Evolutionary conservation across 2,888 invertebrate species (phyloP).

Genomic region (Stegana nigrithorax): DNA sequence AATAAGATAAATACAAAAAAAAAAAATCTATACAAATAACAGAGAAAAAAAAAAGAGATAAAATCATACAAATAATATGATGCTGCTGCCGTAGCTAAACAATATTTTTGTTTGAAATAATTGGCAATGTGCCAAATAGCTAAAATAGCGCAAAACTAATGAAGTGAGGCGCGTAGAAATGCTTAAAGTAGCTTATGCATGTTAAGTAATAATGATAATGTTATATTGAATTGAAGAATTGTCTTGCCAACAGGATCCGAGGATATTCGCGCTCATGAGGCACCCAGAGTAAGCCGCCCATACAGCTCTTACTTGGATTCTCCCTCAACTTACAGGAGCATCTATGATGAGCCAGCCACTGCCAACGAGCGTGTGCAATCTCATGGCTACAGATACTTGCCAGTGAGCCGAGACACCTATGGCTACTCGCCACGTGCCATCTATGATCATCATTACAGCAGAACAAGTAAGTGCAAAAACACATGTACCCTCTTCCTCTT

Average conservation of each 20-base stretch:
- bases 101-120: conserved; percentile 24
- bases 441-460: conserved; percentile 87
- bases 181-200: neutral
- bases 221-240: neutral
- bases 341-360: conserved; percentile 85
- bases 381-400: conserved; percentile 91
- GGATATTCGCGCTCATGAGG: conserved; percentile 89
- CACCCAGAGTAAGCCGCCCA: conserved; percentile 77
- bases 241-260: conserved; percentile 78
- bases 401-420: conserved; percentile 89
- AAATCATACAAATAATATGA: conserved; percentile 39
- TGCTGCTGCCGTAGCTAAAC: neutral
- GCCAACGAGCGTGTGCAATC: conserved; percentile 87
- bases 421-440: conserved; percentile 90
- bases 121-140: conserved; percentile 52
- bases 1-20: conserved; percentile 37
- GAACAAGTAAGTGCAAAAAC: conserved; percentile 81
- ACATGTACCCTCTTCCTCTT: neutral
- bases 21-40: conserved; percentile 26
- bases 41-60: conserved; percentile 21
- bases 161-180: conserved; percentile 37
- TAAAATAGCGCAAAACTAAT: conserved; percentile 46
- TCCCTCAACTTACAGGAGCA: conserved; percentile 83
- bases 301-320: conserved; percentile 80
- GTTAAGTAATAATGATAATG: neutral